Conservation (phyloP, 64 coral and sea anemone genomes). For the Dendronephthya gigantea region DNA sequence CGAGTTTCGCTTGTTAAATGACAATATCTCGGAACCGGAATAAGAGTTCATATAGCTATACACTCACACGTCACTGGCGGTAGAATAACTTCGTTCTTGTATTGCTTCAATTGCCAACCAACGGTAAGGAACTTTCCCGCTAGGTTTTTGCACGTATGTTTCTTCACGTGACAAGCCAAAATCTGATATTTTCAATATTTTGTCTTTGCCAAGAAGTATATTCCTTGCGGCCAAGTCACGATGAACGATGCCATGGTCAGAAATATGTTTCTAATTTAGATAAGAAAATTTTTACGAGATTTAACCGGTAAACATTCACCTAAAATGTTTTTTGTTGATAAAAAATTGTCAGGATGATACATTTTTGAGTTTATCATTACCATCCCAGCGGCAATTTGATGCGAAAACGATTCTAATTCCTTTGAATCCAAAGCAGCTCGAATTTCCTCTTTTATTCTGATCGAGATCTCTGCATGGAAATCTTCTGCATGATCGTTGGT, state of each 20-base stretch:
- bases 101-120: slow-evolving; percentile 8
- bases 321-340: not conserved
- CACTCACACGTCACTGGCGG: slow-evolving; percentile 10
- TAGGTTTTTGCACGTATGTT: not conserved
- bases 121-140: not conserved
- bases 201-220: not conserved
- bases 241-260: not conserved
- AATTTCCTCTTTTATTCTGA: not conserved
- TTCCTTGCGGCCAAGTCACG: slow-evolving; percentile 2
- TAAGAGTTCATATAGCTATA: too few species aligned
- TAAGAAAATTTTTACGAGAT: too few species aligned
- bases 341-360: too few species aligned
- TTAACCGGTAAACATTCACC: too few species aligned
- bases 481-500: too few species aligned
- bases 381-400: not conserved
- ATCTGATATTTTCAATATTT: not conserved
- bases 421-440: not conserved
- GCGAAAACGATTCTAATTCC: not conserved
- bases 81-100: too few species aligned
- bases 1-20: too few species aligned
- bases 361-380: too few species aligned
- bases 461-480: not conserved
- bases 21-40: too few species aligned
- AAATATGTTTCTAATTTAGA: not conserved
- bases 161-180: too few species aligned